Evolutionary conservation across 2,888 invertebrate genomes (phyloP).

Genomic region (Cynaeus angustus): DNA sequence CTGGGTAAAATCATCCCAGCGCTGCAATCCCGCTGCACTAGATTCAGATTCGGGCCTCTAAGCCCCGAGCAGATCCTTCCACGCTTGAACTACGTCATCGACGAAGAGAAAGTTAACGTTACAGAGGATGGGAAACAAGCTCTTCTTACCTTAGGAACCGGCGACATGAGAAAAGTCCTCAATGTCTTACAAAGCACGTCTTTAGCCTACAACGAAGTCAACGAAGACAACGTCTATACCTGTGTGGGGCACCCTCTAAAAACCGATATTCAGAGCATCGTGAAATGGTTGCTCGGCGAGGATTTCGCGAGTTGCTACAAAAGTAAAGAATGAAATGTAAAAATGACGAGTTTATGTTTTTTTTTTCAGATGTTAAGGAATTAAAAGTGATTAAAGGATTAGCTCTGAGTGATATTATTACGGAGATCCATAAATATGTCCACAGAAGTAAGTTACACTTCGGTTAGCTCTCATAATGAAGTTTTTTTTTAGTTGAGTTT

Average conservation of each 20-base stretch:
- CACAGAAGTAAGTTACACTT: constrained; percentile 83
- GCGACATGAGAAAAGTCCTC: constrained; percentile 98
- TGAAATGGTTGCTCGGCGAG: constrained; percentile 89
- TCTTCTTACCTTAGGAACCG: constrained; percentile 89
- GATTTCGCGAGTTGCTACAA: constrained; percentile 83
- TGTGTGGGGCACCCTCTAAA: constrained; percentile 98
- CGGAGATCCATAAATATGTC: constrained; percentile 89
- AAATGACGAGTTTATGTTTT: no score
- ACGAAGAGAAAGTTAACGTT: constrained; percentile 86
- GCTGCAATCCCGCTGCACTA: constrained; percentile 96
- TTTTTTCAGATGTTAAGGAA: constrained; percentile 80
- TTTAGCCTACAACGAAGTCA: constrained; percentile 92
- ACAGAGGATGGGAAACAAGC: constrained; percentile 93
- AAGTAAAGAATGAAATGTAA: constrained; percentile 73
- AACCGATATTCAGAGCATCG: constrained; percentile 89
- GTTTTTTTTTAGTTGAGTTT: constrained; percentile 86
- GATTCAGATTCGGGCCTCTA: constrained; percentile 96
- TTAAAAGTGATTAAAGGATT: constrained; percentile 92
- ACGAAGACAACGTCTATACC: constrained; percentile 92
- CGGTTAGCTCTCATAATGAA: constrained; percentile 9
- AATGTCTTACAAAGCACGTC: constrained; percentile 98
- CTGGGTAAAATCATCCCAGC: constrained; percentile 99
- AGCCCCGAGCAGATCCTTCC: constrained; percentile 91
- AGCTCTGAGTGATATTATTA: constrained; percentile 93
- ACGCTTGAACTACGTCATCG: constrained; percentile 87